These are phyloP conservation scores for Acronicta alni DNA, from an alignment of 2,888 invertebrate species.

Conservation along the genomic window DNA sequence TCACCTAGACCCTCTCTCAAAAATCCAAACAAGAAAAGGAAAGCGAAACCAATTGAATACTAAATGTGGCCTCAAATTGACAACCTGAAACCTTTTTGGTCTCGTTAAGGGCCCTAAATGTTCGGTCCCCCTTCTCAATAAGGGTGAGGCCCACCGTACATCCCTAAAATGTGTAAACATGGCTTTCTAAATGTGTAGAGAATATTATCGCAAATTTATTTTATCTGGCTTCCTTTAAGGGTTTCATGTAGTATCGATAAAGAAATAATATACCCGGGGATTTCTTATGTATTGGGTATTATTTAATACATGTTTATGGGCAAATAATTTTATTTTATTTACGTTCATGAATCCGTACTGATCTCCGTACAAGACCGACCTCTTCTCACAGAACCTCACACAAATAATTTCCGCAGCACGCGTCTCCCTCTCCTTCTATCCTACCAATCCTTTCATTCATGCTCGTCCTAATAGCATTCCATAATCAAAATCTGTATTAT, in stretches of 20 bases:
- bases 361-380: too few species aligned
- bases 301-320: too few species aligned
- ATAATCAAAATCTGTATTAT: too few species aligned
- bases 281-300: too few species aligned
- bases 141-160: conserved; percentile 22
- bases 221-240: not conserved
- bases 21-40: conserved; percentile 21
- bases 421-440: too few species aligned
- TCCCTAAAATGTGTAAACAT: conserved; percentile 36
- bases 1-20: not conserved
- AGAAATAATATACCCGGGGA: not conserved
- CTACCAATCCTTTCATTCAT: too few species aligned
- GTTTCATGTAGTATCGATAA: not conserved
- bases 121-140: conserved; percentile 22
- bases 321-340: too few species aligned
- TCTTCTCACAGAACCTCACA: too few species aligned
- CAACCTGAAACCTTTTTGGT: conserved; percentile 45
- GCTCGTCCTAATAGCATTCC: too few species aligned
- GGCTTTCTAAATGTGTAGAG: not conserved
- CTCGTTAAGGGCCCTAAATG: conserved; percentile 27
- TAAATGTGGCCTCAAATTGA: conserved; percentile 46
- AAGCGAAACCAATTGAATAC: conserved; percentile 36
- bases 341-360: too few species aligned
- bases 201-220: conserved; percentile 7
- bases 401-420: too few species aligned